These are phyloP conservation scores for Melanargia galathea DNA, from an alignment of 2,888 invertebrate genomes.

Conservation along the genomic window DNA sequence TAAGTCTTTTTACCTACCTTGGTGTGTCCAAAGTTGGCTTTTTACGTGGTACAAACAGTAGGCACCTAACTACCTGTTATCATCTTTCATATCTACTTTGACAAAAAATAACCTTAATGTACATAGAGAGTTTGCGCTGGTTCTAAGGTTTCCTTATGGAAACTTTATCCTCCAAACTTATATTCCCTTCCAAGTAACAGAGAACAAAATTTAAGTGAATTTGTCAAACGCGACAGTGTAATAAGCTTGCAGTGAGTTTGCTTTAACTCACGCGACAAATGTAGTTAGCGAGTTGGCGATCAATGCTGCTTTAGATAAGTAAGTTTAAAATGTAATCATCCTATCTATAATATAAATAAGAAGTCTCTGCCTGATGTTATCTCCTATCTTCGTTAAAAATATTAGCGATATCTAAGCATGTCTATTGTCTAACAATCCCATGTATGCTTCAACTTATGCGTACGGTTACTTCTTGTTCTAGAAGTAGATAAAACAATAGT, in stretches of 20 bases:
- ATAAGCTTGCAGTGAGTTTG: conserved; percentile 61
- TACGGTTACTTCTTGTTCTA: too few relatives aligned
- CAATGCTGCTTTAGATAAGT: conserved; percentile 21
- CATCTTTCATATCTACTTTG: too few relatives aligned
- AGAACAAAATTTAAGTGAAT: conserved; percentile 76
- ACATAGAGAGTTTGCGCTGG: conserved; percentile 3
- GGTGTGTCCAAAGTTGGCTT: too few relatives aligned
- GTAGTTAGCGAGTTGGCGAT: conserved; percentile 30
- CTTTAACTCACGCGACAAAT: conserved; percentile 37
- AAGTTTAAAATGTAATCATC: conserved; percentile 20
- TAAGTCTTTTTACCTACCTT: too few relatives aligned
- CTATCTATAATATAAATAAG: not conserved
- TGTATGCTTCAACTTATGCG: too few relatives aligned
- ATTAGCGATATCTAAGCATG: too few relatives aligned
- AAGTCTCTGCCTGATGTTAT: too few relatives aligned
- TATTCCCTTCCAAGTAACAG: conserved; percentile 11
- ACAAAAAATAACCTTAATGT: conserved; percentile 31
- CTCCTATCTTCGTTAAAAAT: too few relatives aligned
- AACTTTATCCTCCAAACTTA: conserved; percentile 9
- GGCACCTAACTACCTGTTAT: too few relatives aligned
- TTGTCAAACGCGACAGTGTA: conserved; percentile 72
- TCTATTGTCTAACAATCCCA: too few relatives aligned
- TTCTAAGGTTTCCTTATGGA: not conserved
- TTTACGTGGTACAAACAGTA: too few relatives aligned
- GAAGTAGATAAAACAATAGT: too few relatives aligned